phyloP scores from a whole-genome alignment of 64 coral and sea anemone genomes.

The Acropora tenuis region DNA sequence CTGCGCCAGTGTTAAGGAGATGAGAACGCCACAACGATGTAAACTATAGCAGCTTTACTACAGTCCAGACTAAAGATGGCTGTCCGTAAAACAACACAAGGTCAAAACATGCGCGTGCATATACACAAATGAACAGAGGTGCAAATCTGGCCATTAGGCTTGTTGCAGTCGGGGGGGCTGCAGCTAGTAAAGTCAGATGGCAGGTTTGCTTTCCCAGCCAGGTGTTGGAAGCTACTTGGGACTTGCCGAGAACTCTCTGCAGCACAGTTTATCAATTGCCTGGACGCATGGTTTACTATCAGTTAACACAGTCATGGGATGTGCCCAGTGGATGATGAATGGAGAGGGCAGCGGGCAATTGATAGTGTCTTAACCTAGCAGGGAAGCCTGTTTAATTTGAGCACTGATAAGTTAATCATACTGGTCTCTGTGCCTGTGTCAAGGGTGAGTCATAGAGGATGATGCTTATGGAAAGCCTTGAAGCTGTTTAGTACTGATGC shows the following conservation, averaged over 20 bases:
- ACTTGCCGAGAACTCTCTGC: not conserved
- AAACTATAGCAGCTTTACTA: too few relatives aligned
- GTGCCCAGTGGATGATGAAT: not conserved
- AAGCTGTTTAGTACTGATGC: too few relatives aligned
- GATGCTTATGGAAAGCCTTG: not conserved
- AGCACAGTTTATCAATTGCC: not conserved
- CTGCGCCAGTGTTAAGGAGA: too few relatives aligned
- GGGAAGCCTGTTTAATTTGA: not conserved
- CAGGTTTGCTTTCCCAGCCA: not conserved
- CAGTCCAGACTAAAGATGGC: too few relatives aligned
- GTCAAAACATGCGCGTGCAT: too few relatives aligned
- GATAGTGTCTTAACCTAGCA: not conserved
- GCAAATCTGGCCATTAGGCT: too few relatives aligned
- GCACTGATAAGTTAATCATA: not conserved
- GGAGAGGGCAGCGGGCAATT: not conserved
- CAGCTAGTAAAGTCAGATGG: not conserved
- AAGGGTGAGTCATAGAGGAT: slow-evolving; percentile 26
- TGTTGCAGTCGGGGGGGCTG: too few relatives aligned
- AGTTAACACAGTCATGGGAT: not conserved
- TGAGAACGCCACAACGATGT: too few relatives aligned
- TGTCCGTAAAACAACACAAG: too few relatives aligned
- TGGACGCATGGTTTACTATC: not conserved
- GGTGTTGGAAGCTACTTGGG: not conserved
- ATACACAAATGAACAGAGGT: too few relatives aligned
- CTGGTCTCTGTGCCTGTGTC: slow-evolving; percentile 33